Conservation (phyloP, 1,140 invertebrate genomes). For the Maconellicoccus hirsutus region DNA sequence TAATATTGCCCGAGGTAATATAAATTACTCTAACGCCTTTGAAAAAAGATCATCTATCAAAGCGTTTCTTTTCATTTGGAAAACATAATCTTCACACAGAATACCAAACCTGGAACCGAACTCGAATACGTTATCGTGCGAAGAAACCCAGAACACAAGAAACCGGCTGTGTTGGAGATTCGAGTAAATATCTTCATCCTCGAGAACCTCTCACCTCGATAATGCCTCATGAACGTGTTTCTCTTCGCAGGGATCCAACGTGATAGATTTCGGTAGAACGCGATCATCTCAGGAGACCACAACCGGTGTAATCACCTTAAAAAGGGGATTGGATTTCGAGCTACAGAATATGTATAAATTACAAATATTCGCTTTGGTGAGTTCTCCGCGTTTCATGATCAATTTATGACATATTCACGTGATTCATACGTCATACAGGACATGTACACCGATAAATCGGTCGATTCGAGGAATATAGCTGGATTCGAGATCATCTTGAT, state of each 20-base stretch:
- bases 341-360: constrained; percentile 70
- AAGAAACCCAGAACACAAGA: constrained; percentile 61
- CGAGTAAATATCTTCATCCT: constrained; percentile 43
- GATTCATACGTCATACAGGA: constrained; percentile 44
- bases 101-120: constrained; percentile 64
- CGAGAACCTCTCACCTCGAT: background rate
- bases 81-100: constrained; percentile 39
- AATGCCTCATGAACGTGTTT: background rate
- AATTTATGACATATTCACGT: too few relatives aligned
- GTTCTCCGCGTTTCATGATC: constrained; percentile 34
- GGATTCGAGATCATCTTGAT: constrained; percentile 65
- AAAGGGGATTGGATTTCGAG: constrained; percentile 65
- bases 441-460: constrained; percentile 63
- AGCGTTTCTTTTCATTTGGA: background rate
- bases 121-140: constrained; percentile 64
- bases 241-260: constrained; percentile 44
- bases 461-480: constrained; percentile 74
- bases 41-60: background rate
- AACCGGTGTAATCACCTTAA: constrained; percentile 30
- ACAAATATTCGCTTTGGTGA: constrained; percentile 67
- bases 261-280: constrained; percentile 33
- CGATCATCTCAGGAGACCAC: constrained; percentile 31
- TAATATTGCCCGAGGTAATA: constrained; percentile 63
- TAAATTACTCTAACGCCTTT: background rate
- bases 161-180: constrained; percentile 65